These are phyloP conservation scores for Cydia strobilella DNA, from an alignment of 1,140 invertebrate genomes.

Conservation along the genomic window DNA sequence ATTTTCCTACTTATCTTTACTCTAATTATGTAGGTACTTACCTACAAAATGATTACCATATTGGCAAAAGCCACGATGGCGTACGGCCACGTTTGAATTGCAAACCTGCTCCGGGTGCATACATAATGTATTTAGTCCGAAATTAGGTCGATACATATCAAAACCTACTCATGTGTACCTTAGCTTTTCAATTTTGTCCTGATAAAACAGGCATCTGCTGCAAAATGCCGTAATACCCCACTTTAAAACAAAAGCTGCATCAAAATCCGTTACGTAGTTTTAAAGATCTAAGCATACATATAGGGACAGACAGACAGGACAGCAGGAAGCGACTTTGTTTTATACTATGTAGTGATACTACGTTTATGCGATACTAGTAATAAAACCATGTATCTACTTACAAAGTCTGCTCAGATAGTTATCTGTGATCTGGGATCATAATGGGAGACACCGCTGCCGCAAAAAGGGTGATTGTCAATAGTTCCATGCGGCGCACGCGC, in stretches of 20 bases:
- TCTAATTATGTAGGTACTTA: not conserved
- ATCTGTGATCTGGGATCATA: not conserved
- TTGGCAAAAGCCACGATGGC: not conserved
- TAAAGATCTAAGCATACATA: too few species aligned
- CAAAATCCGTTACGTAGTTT: too few species aligned
- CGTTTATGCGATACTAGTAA: not conserved
- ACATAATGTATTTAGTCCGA: not conserved
- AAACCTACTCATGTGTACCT: too few species aligned
- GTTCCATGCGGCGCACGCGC: too few species aligned
- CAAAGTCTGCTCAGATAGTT: not conserved
- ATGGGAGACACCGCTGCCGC: not conserved
- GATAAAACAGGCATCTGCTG: too few species aligned
- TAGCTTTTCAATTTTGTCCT: too few species aligned
- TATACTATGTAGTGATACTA: not conserved
- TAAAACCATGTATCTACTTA: too few species aligned
- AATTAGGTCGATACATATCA: not conserved
- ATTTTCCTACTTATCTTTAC: not conserved
- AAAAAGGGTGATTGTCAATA: too few species aligned
- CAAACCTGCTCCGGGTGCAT: not conserved
- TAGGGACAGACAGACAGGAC: too few species aligned
- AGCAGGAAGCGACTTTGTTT: too few species aligned
- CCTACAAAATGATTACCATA: slow-evolving; percentile 5
- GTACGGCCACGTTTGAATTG: slow-evolving; percentile 3
- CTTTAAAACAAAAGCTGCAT: too few species aligned
- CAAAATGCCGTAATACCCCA: too few species aligned